These are phyloP conservation scores for Leontopithecus rosalia DNA, from an alignment of 2,797 vertebrate species.

Conservation along the genomic window DNA sequence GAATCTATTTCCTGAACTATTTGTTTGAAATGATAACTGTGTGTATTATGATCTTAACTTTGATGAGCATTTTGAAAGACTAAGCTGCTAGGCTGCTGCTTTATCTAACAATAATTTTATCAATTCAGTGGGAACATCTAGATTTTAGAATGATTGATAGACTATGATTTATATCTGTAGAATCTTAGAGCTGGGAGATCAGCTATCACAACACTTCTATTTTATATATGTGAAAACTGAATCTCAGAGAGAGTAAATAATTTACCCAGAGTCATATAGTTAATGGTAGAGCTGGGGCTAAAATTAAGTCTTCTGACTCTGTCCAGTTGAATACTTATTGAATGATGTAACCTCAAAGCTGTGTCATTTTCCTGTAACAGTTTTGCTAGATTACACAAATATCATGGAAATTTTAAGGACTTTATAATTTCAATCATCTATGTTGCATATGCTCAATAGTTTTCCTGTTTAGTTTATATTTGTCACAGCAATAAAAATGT, in stretches of 20 bases:
- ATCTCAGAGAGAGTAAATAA: slow-evolving; percentile 38
- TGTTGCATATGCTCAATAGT: not conserved
- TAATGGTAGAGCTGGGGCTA: slow-evolving; percentile 30
- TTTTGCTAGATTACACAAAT: slow-evolving; percentile 55
- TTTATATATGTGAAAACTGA: slow-evolving; percentile 52
- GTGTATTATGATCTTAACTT: slow-evolving; percentile 31
- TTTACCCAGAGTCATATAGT: not conserved
- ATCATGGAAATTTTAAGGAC: slow-evolving; percentile 24
- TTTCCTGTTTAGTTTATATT: slow-evolving; percentile 30
- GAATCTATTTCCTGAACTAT: not conserved
- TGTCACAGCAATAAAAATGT: slow-evolving; percentile 47
- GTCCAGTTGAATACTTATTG: slow-evolving; percentile 23
- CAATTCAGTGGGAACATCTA: not conserved
- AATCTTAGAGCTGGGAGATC: slow-evolving; percentile 42
- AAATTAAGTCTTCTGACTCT: slow-evolving; percentile 27
- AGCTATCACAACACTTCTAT: not conserved
- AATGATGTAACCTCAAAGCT: slow-evolving; percentile 24
- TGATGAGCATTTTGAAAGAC: slow-evolving; percentile 51
- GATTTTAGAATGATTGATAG: not conserved
- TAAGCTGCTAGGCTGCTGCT: not conserved
- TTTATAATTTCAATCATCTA: slow-evolving; percentile 16
- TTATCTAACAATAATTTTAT: slow-evolving; percentile 10
- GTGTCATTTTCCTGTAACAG: slow-evolving; percentile 36
- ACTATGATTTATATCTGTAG: not conserved
- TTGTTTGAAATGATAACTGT: slow-evolving; percentile 22